Evolutionary conservation across 2,113 vertebrate species (phyloP).

Genomic region (Neolamprologus variostigma): DNA sequence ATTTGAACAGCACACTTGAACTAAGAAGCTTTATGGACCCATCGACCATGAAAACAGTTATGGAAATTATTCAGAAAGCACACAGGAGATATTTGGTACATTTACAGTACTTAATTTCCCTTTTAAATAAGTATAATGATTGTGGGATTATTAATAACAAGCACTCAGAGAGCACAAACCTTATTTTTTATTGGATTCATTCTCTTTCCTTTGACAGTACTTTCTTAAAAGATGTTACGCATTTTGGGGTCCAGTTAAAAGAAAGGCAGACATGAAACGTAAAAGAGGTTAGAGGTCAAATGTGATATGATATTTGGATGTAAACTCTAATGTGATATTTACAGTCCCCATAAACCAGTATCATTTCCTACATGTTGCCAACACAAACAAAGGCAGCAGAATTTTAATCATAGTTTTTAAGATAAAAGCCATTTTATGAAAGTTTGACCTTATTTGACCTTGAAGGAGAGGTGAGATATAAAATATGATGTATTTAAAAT

Average conservation of each 20-base stretch:
- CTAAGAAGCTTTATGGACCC: not conserved
- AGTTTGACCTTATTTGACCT: not conserved
- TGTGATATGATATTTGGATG: not conserved
- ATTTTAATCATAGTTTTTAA: not conserved
- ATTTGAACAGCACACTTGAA: not conserved
- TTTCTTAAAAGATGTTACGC: not conserved
- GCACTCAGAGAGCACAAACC: not conserved
- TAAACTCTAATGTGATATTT: not conserved
- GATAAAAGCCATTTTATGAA: not conserved
- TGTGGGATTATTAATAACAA: not conserved
- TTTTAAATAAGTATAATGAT: not conserved
- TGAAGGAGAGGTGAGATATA: not conserved
- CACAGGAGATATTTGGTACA: not conserved
- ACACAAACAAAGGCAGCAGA: not conserved
- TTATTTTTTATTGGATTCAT: not conserved
- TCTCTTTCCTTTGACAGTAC: not conserved
- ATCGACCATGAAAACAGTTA: not conserved
- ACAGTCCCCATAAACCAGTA: not conserved
- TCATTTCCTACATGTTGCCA: not conserved
- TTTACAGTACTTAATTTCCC: not conserved
- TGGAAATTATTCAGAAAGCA: not conserved
- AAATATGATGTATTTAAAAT: not conserved
- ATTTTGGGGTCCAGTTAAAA: not conserved
- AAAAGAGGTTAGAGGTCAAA: not conserved
- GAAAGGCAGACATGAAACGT: not conserved